phyloP scores from a whole-genome alignment of 53 echinoderm and acorn worm species.

The Pentamera pediparva region DNA sequence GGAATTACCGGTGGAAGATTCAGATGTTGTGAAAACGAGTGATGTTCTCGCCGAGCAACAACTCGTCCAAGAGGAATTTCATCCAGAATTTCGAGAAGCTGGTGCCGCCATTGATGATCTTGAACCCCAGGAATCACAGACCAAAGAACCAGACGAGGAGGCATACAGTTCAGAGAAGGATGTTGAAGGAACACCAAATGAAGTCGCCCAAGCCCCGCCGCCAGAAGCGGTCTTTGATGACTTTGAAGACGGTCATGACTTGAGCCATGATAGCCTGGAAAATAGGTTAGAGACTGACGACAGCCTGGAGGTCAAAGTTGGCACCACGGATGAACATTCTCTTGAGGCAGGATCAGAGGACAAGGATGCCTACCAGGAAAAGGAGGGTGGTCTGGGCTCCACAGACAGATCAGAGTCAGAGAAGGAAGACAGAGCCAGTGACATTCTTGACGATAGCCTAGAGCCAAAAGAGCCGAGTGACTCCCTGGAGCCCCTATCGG shows the following conservation, averaged over 20 bases:
- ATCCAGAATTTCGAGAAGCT: too few species aligned
- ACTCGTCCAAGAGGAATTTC: too few species aligned
- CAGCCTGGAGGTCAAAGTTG: slow-evolving; percentile 33
- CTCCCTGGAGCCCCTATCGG: slow-evolving; percentile 15
- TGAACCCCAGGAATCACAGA: not conserved
- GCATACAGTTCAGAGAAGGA: not conserved
- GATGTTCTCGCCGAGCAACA: too few species aligned
- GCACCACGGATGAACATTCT: slow-evolving; percentile 11
- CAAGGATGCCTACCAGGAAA: slow-evolving; percentile 35
- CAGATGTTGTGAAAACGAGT: too few species aligned
- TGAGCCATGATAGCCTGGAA: slow-evolving; percentile 26
- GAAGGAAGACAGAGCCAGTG: not conserved
- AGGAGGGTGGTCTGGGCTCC: slow-evolving; percentile 7
- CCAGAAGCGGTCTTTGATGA: slow-evolving; percentile 51
- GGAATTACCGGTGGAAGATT: too few species aligned
- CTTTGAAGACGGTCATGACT: slow-evolving; percentile 40
- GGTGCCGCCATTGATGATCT: too few species aligned
- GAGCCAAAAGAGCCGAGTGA: slow-evolving; percentile 20
- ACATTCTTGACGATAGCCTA: slow-evolving; percentile 19
- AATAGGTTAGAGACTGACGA: slow-evolving; percentile 14
- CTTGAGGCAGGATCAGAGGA: slow-evolving; percentile 21
- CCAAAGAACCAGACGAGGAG: slow-evolving; percentile 11
- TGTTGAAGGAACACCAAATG: not conserved
- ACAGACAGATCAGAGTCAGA: not conserved
- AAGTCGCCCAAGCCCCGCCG: not conserved